Evolutionary conservation across 2,888 invertebrate genomes (phyloP), one percentile per base, ranked within the genome.

Genomic region (Apamea anceps): DNA sequence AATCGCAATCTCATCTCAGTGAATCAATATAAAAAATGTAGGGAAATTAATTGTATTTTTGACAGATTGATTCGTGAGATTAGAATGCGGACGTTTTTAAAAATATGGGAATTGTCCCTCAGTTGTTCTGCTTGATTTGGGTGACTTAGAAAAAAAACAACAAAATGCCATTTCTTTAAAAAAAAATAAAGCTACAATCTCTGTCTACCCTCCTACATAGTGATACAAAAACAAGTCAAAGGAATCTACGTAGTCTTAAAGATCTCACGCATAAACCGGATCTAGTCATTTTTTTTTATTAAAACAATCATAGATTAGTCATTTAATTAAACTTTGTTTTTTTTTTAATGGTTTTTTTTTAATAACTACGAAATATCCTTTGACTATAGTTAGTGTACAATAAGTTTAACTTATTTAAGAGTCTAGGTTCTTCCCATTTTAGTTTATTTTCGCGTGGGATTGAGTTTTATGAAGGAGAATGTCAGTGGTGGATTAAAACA

Each of bases 281-380:
- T 88, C 93, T 93, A 93, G 93, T 93, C 93, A 93, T 93, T 92
- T 92, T 91, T 42, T 91, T 90, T 91, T 76, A 84, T 82, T 76
- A 88, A 89, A 88, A 85, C 84, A 87, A 89, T 88, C 84, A 87
- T 89, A 90, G 90, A 85, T 86, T 88, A 90, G 89, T 88, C 65
- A 51, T 82, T 71, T 75, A 73, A 80, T 68, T 73, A 75, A 80
- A 86, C 76, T 79, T 60, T 80, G 77, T 79, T 82, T 84, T 88
- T 84, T 88, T 89, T 86, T 87, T 87, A 67, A 79, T 72, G 68
- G 79, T 88, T 90, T 85, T 88, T 63, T 88, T 85, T 77, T 72
- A 83, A 84, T 71, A 75, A 76, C 90, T 88, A 85, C 89, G 82
- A 77, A 70, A 80, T 72, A 77, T 88, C 90, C 89, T 89, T 89